A percentile compares a stretch with the other conserved stretches of the same genome.
Conservation (phyloP, 2,113 vertebrate species). For the Formicarius rufipectus region DNA sequence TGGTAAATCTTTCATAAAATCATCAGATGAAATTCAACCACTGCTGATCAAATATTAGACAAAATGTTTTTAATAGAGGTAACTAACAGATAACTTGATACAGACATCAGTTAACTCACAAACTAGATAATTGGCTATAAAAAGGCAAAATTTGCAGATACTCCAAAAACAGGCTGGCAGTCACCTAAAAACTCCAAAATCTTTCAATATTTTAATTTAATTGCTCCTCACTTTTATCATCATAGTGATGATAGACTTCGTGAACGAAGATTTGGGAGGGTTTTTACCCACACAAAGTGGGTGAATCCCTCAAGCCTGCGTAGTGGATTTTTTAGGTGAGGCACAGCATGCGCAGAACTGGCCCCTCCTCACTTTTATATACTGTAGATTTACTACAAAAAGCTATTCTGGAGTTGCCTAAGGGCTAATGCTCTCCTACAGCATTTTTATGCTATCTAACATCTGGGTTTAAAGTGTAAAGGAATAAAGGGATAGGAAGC, state of each 20-base stretch:
- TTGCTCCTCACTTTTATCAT: neutral
- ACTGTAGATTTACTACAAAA: neutral
- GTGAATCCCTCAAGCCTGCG: too few relatives aligned
- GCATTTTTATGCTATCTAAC: neutral
- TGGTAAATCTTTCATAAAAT: neutral
- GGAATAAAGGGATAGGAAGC: neutral
- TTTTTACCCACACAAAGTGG: too few relatives aligned
- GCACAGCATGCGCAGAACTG: too few relatives aligned
- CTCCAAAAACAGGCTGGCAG: neutral
- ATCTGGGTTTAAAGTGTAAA: neutral
- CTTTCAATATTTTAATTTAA: neutral
- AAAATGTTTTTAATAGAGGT: neutral
- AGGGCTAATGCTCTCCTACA: neutral
- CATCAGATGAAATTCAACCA: neutral
- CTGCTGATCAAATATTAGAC: neutral
- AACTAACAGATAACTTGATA: neutral
- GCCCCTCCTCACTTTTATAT: neutral
- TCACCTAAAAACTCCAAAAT: neutral
- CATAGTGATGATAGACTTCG: too few relatives aligned
- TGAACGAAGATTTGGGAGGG: too few relatives aligned
- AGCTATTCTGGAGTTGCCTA: accelerated
- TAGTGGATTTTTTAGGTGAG: too few relatives aligned
- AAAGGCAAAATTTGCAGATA: neutral
- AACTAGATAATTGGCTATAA: neutral
- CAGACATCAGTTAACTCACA: neutral